A percentile compares a stretch with the other conserved stretches of the same genome.
These are phyloP conservation scores for Bombycilla garrulus DNA, from an alignment of 2,113 vertebrate species.

Conservation along the genomic window DNA sequence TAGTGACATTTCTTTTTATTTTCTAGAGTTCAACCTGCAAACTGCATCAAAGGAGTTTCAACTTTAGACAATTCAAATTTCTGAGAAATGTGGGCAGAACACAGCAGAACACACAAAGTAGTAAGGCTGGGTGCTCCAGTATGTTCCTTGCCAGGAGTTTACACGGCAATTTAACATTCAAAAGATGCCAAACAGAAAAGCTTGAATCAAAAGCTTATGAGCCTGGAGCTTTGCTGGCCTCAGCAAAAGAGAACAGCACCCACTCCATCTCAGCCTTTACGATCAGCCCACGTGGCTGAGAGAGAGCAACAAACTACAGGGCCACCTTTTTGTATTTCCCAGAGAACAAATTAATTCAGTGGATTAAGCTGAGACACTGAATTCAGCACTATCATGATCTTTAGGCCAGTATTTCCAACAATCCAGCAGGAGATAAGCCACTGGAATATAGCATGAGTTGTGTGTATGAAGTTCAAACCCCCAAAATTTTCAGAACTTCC, in stretches of 20 bases:
- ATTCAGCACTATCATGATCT: neutral
- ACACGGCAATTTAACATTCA: neutral
- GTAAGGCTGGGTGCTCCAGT: neutral
- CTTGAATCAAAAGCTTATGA: neutral
- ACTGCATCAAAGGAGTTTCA: neutral
- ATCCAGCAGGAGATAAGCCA: neutral
- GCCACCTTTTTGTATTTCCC: neutral
- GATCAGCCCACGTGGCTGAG: rapidly evolving
- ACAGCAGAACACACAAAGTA: neutral
- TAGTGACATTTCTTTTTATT: neutral
- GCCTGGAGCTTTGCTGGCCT: neutral
- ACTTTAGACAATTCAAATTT: neutral
- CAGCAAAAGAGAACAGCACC: neutral
- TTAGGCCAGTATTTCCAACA: neutral
- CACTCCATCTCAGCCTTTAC: neutral
- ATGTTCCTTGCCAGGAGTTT: neutral
- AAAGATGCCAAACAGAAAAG: neutral
- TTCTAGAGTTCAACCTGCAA: constrained; percentile 5
- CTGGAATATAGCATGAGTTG: neutral
- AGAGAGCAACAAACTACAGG: neutral
- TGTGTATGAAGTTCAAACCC: neutral
- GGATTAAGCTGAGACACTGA: neutral
- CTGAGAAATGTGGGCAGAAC: neutral
- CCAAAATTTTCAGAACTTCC: neutral
- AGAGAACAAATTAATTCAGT: neutral